Evolutionary conservation across 2,888 invertebrate species (phyloP), one percentile per base, ranked within the genome.

Genomic region (Drosophila fulvimacula): DNA sequence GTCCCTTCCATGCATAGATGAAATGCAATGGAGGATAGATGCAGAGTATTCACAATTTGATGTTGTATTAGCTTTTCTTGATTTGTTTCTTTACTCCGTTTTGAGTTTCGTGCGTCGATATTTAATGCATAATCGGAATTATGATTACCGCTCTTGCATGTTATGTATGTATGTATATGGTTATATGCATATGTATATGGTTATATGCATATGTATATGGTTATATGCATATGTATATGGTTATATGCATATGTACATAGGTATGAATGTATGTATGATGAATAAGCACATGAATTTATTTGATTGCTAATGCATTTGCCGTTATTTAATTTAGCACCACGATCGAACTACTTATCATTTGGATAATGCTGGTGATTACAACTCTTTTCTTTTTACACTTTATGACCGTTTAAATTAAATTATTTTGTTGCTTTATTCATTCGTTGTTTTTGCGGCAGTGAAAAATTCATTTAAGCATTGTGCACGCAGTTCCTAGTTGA

Each of bases 291-390:
- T 64, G 68, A 38, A 64, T 64, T 78, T 65, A 66, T 80, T 70
- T 81, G 79, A 87, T 87, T 88, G 87, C 42, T 87, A 88, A 83
- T 83, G 72, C 81, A 72, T 66, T 69, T 63, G 74, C 84, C 71
- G 88, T 84, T 88, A 88, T 69, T 79, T 76, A 86, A 88, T 88
- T 84, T 81, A 87, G 74, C 87, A 79, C 84, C 81, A 71, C 73
- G 64, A 73, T 82, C 69, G 71, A 75, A 73, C 69, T 77, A 69
- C 77, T 79, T 72, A 76, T 76, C 68, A 76, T 70, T 51, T 73
- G 64, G 59, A 75, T 73, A 63, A 53, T 62, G 56, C 41, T 53
- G 34, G 61, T 63, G 51, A 60, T 32, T 52, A 27, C 27, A 17
- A 32, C n/a, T 24, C 13, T 51, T 60, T 48, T 48, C 48, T 57